A percentile compares a stretch with the other conserved stretches of the same genome.
These are phyloP conservation scores for Hyperoplus immaculatus DNA, from an alignment of 2,797 vertebrate species.

Conservation along the genomic window DNA sequence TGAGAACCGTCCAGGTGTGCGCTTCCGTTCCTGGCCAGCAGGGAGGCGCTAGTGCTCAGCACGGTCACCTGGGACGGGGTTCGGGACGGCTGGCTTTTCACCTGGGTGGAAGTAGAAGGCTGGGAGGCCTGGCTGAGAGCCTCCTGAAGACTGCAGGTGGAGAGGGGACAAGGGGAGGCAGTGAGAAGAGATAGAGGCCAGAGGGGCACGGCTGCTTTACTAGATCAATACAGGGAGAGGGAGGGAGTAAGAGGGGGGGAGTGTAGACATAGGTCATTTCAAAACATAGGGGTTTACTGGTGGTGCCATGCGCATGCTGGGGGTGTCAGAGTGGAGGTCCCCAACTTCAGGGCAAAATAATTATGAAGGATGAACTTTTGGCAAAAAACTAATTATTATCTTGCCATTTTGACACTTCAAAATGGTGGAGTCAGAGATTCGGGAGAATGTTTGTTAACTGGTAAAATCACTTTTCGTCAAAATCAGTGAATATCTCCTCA, in stretches of 20 bases:
- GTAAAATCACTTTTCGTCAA: no score
- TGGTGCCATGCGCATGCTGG: slow-evolving; percentile 14
- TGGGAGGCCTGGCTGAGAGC: slow-evolving; percentile 96
- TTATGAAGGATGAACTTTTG: not conserved
- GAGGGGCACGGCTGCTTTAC: slow-evolving; percentile 52
- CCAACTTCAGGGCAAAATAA: not conserved
- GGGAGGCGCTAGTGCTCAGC: slow-evolving; percentile 96
- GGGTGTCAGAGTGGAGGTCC: slow-evolving; percentile 14
- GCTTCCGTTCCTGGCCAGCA: slow-evolving; percentile 99
- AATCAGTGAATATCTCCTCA: no score
- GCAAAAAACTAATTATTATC: no score
- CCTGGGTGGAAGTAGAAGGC: slow-evolving; percentile 90
- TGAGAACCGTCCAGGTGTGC: slow-evolving; percentile 96
- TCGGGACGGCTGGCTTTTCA: slow-evolving; percentile 93
- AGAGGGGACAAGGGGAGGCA: slow-evolving; percentile 81
- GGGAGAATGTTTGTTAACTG: no score
- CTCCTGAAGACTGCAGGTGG: slow-evolving; percentile 97
- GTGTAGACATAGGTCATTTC: slow-evolving; percentile 12
- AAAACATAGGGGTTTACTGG: slow-evolving; percentile 16
- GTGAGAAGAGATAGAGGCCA: slow-evolving; percentile 52
- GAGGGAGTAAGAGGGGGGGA: not conserved
- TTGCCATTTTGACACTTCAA: no score
- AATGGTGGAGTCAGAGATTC: no score
- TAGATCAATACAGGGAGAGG: slow-evolving; percentile 25
- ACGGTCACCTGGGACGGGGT: slow-evolving; percentile 96